phyloP scores from a whole-genome alignment of 2,113 vertebrate species.

The Saiga tatarica region DNA sequence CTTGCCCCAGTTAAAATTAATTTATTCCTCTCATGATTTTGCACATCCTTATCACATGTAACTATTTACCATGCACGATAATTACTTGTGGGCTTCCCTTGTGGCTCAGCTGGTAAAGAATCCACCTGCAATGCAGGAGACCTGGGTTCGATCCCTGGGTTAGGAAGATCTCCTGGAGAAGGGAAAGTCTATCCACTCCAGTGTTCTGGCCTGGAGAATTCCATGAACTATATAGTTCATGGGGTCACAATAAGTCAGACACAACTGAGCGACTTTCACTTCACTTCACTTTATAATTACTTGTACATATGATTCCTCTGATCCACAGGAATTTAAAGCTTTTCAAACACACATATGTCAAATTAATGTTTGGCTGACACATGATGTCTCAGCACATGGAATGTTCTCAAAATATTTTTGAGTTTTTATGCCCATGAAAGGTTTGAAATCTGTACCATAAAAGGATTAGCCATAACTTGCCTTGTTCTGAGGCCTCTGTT shows the following conservation, averaged over 20 bases:
- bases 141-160: background rate
- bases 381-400: background rate
- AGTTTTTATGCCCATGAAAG: background rate
- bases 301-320: background rate
- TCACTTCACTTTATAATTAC: background rate
- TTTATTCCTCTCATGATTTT: background rate
- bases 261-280: background rate
- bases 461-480: background rate
- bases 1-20: background rate
- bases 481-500: background rate
- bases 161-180: background rate
- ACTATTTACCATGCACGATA: background rate
- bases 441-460: background rate
- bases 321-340: background rate
- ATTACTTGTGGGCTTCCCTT: background rate
- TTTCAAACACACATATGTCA: background rate
- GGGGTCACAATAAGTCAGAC: background rate
- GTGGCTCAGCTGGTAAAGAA: background rate
- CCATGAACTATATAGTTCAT: background rate
- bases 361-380: background rate
- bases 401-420: background rate
- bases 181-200: background rate
- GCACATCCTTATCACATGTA: background rate
- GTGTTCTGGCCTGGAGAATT: background rate
- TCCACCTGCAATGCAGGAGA: background rate